Base-by-base conservation (phyloP, 1,140 invertebrate genomes). In the Drosophila watanabei region DNA sequence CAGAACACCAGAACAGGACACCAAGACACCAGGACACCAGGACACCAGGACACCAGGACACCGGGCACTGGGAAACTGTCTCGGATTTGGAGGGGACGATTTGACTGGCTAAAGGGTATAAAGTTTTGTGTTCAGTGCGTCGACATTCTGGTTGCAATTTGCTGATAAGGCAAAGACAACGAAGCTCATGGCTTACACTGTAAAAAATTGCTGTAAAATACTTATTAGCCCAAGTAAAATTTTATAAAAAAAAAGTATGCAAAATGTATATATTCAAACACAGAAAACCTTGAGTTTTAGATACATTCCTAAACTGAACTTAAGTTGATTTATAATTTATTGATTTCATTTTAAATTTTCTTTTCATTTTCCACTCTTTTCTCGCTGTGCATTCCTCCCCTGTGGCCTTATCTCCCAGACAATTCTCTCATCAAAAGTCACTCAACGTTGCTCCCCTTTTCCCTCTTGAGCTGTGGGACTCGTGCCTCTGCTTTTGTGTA, bases 101-200 rank as follows among this genome's bases (percentile, higher is more conserved):
- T 80, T 64, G 62, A 65, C 79, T 75, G 77, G 75, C 78, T 82
- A 79, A 77, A 71, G 80, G 69, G 52, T 75, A 75, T 71, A 73
- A 75, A 75, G 52, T 64, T 85, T 85, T 57, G 62, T 52, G 73
- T 76, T 77, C 75, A 46, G 73, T 82, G 80, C 75, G 79, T 71
- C 75, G 71, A 70, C 75, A 76, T 84, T 80, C 68, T 71, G 82
- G 65, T 86, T 86, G 83, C 83, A 86, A 79, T 86, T 86, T 86
- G 66, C 71, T 80, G 83, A 87, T 87, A 87, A 80, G 83, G 51
- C 75, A 60, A 51, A 49, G 58, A 63, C 46, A 48, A 62, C 43
- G 70, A 56, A 46, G 59, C 60, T 66, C 56, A 61, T 56, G 43
- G 54, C 58, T 48, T 11, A 6, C 24, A 70, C 61, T 30, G 2